Base-by-base conservation (phyloP, 2,113 vertebrate genomes). In the Passer domesticus region DNA sequence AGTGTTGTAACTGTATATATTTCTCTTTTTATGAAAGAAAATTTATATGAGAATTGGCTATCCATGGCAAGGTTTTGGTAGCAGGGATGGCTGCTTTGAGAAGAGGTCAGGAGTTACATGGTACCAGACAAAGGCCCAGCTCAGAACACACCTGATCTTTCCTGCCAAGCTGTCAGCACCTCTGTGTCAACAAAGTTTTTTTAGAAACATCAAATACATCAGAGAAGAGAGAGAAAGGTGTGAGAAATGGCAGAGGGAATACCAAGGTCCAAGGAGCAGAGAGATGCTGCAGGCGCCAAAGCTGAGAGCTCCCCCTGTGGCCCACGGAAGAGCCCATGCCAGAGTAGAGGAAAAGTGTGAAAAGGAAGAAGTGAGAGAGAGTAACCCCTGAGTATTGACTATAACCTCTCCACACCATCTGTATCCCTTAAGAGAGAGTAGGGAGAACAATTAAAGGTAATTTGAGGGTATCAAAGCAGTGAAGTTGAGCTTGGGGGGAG, bases 91-190 rank as follows among this genome's bases (percentile, higher is more conserved):
- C 6, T 50, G 37, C 13, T 77, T 60, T 41, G 19, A 67, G 33
- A 55, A 60, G 11, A 39, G 8, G 4, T 52, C 6, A 30, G 10
- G 21, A 13, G 5, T 10, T 41, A 15, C 35, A 13, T 0, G 1
- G 21, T 21, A 13, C 8, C 39, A 75, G 27, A 37, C 15, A 75
- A 27, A 75, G 13, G 46, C 21, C 12, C 31, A 50, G 16, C 25
- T 68, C 4, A 87, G 39, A 39, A 43, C 46, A 70, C 24, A 66
- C 39, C 6, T 53, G 30, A 76, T 55, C 21, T 72, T 21, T 55
- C 9, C 9, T 27, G 1, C n/a, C 50, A 59, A 76, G 17, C 13
- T 49, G 3, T 39, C 3, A 7, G 16, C 33, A 46, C 15, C 8
- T 56, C 41, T 47, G 18, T 43, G n/a, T 63, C 41, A 74, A n/a